Base-by-base conservation (phyloP, 2,888 invertebrate genomes). In the Macaria notata region DNA sequence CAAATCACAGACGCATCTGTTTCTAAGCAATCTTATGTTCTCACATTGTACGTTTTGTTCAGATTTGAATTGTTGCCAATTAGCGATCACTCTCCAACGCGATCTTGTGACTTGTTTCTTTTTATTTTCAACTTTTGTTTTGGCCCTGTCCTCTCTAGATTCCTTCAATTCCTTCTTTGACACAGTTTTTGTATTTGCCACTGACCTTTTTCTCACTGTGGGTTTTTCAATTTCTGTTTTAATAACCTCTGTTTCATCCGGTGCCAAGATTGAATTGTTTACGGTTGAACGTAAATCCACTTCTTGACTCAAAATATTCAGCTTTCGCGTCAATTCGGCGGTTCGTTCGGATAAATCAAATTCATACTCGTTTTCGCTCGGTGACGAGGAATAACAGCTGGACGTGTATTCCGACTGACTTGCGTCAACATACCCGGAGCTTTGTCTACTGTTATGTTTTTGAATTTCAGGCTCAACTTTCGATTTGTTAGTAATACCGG, bases 1-100 rank as follows among this genome's bases (percentile, higher is more conserved):
- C 30, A 95, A 78, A 70, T 95, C 93, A 46, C 93, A 92, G 54
- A 95, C 74, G 78, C 97, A 97, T 68, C 92, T 93, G 69, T 95
- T 95, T 46, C 94, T 86, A 48, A 94, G 76, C 9, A 82, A 73
- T 49, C 85, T 84, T 9, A 96, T 92, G 63, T 86, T 89, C 3
- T 77, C 69, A 56, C 93, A 93, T 61, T 95, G 94, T 0, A 79
- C 69, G 3, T 92, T 92, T 73, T 94, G 92, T 43, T 93, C 93
- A 33, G 73, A 63, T 67, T 93, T 93, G 71, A 95, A 94, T 51
- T 86, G 82, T 54, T 85, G 88, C 93, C 94, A 95, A 76, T 93
- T 75, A 63, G 86, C 61, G 72, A 86, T 50, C 73, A 92, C 73
- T 62, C 93, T 82, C 69, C 89, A 88, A 61, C 77, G 83, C 0